A percentile compares a stretch with the other conserved stretches of the same genome.
Evolutionary conservation across 2,888 invertebrate genomes (phyloP).

Genomic region (Coleophora flavipennella): DNA sequence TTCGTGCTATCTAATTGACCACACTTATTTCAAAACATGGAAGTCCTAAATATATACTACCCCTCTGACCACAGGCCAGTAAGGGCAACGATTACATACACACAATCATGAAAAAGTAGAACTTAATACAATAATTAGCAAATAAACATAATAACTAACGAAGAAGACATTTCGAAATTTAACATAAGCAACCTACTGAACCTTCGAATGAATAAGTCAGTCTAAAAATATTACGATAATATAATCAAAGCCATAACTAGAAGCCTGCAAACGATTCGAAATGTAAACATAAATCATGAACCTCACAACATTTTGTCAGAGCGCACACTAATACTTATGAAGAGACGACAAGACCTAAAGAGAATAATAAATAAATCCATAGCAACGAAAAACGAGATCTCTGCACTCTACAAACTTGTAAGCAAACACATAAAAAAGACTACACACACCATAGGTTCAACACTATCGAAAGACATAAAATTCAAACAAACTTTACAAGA

Average conservation of each 20-base stretch:
- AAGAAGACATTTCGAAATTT: slow-evolving; percentile 7
- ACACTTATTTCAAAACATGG: slow-evolving; percentile 9
- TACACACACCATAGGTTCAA: slow-evolving; percentile 8
- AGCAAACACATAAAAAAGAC: slow-evolving; percentile 11
- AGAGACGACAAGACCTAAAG: neutral
- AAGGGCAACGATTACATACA: slow-evolving; percentile 11
- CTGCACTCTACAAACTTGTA: slow-evolving; percentile 11
- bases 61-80: slow-evolving; percentile 17
- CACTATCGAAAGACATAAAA: slow-evolving; percentile 10
- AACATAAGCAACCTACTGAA: neutral
- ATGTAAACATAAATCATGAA: neutral
- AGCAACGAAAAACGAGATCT: neutral
- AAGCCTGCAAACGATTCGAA: slow-evolving; percentile 3
- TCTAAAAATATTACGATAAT: slow-evolving; percentile 12
- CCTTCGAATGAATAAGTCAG: slow-evolving; percentile 1
- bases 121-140: slow-evolving; percentile 4
- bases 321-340: neutral
- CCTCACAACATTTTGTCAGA: neutral
- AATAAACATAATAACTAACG: slow-evolving; percentile 4
- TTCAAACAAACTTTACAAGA: slow-evolving; percentile 7
- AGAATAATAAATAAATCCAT: neutral
- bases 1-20: slow-evolving; percentile 16
- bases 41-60: slow-evolving; percentile 13
- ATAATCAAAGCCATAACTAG: slow-evolving; percentile 7
- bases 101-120: slow-evolving; percentile 10